phyloP scores from a whole-genome alignment of 2,888 invertebrate genomes.

The Agriopis leucophaearia region DNA sequence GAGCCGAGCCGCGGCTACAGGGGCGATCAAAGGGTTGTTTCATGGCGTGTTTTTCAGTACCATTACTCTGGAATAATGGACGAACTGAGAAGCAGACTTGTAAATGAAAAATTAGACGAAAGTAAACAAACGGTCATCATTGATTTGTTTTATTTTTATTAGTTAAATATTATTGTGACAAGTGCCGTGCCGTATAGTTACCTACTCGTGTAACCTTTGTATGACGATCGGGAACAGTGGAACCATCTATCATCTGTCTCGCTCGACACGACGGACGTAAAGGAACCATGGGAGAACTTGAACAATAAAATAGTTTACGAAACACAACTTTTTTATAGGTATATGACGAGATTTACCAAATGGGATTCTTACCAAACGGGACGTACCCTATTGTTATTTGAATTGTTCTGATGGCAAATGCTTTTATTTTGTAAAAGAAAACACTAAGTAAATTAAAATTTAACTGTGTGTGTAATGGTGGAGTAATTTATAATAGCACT shows the following conservation, averaged over 20 bases:
- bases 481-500: too few relatives aligned
- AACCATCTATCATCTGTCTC: neutral
- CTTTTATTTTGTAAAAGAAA: too few relatives aligned
- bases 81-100: neutral
- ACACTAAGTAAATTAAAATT: too few relatives aligned
- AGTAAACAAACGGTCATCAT: too few relatives aligned
- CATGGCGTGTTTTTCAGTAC: slow-evolving; percentile 15
- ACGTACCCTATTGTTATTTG: too few relatives aligned
- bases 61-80: slow-evolving; percentile 1
- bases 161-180: neutral
- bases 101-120: too few relatives aligned
- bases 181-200: neutral
- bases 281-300: neutral
- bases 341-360: too few relatives aligned
- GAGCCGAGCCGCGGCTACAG: neutral
- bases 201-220: neutral
- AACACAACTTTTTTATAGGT: too few relatives aligned
- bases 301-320: too few relatives aligned
- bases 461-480: too few relatives aligned
- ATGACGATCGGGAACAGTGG: neutral
- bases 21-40: slow-evolving; percentile 18
- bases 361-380: too few relatives aligned
- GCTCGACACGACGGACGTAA: neutral
- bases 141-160: neutral
- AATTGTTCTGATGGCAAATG: too few relatives aligned